Evolutionary conservation across 2,797 vertebrate genomes (phyloP).

Genomic region (Coregonus sp.): DNA sequence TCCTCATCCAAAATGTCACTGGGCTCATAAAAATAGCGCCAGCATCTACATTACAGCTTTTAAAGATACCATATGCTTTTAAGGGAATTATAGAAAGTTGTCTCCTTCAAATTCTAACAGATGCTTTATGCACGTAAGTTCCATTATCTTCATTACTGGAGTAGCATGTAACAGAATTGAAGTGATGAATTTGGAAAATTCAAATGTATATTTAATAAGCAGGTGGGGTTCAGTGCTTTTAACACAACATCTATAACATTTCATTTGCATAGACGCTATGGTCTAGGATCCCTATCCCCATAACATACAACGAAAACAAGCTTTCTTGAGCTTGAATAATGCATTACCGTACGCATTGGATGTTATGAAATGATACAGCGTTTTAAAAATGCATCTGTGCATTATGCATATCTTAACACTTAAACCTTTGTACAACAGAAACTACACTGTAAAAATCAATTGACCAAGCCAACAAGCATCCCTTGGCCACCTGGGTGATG

Average conservation of each 20-base stretch:
- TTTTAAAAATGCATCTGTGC: neutral
- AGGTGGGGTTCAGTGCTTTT: slow-evolving; percentile 10
- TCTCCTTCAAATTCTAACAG: too few relatives aligned
- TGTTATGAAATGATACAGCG: neutral
- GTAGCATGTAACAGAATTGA: slow-evolving; percentile 43
- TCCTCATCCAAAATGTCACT: too few relatives aligned
- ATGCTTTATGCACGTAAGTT: slow-evolving; percentile 40
- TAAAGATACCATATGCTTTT: slow-evolving; percentile 30
- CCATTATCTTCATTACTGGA: slow-evolving; percentile 57
- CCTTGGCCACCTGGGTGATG: neutral
- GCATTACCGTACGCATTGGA: neutral
- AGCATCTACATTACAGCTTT: too few relatives aligned
- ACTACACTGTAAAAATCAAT: neutral
- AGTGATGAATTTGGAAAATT: slow-evolving; percentile 52
- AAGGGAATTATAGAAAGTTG: slow-evolving; percentile 13
- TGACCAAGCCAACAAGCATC: neutral
- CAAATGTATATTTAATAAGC: slow-evolving; percentile 64
- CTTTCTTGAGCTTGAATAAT: neutral
- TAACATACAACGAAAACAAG: neutral
- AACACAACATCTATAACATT: neutral
- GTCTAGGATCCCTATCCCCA: neutral
- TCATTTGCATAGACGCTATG: neutral
- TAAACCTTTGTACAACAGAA: neutral
- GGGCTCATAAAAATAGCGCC: too few relatives aligned
- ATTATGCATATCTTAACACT: too few relatives aligned